Conservation (phyloP, 2,797 vertebrate species). For the Cuculus canorus region DNA sequence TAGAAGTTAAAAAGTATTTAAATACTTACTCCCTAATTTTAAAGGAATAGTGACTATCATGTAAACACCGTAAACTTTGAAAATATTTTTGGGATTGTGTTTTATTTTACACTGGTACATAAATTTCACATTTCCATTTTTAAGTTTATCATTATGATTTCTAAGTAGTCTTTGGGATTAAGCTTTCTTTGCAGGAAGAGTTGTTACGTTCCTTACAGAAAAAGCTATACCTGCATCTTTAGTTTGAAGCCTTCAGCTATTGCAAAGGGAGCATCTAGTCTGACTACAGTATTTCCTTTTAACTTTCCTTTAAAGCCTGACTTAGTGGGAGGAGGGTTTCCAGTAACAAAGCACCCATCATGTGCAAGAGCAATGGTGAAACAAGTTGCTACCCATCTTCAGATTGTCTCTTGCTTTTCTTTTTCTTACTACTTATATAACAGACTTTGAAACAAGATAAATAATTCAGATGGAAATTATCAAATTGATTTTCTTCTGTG, state of each 20-base stretch:
- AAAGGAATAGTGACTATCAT: background rate
- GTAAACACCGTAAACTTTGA: background rate
- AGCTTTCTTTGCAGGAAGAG: background rate
- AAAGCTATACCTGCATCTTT: background rate
- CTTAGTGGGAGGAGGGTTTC: background rate
- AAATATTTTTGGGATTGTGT: background rate
- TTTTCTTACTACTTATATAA: background rate
- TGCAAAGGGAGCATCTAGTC: background rate
- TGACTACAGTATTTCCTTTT: background rate
- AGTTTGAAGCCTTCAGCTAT: background rate
- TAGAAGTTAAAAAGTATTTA: background rate
- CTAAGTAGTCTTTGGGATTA: background rate
- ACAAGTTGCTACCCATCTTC: background rate
- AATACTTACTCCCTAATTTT: background rate
- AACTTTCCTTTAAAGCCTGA: background rate
- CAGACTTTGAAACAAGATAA: background rate
- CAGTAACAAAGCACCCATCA: background rate
- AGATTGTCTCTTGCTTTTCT: background rate
- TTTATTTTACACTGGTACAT: background rate
- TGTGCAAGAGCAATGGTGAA: background rate
- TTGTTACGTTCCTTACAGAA: background rate
- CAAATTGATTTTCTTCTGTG: background rate
- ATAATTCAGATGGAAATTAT: background rate
- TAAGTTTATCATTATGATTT: background rate
- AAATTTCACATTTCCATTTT: background rate